Evolutionary conservation across 2,888 invertebrate species (phyloP).

Genomic region (Clivina fossor): DNA sequence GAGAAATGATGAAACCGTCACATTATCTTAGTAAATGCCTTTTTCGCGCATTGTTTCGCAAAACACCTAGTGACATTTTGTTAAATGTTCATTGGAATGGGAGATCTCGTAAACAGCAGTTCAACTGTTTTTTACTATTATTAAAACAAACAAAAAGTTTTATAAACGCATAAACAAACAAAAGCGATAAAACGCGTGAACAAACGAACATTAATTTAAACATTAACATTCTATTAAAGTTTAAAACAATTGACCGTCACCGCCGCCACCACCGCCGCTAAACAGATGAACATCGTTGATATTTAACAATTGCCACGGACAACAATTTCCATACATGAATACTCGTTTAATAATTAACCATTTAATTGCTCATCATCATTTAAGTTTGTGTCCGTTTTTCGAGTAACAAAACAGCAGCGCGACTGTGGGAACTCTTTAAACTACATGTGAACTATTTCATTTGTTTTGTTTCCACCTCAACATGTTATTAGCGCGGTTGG

Average conservation of each 20-base stretch:
- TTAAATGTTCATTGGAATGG: slow-evolving; percentile 23
- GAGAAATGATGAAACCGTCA: neutral
- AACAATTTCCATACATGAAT: slow-evolving; percentile 26
- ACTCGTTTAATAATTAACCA: slow-evolving; percentile 24
- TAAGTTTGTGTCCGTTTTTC: too few relatives aligned
- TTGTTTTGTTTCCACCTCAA: slow-evolving; percentile 23
- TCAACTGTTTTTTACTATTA: neutral
- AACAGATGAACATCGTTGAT: slow-evolving; percentile 24
- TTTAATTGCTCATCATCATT: slow-evolving; percentile 28
- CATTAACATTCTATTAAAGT: neutral
- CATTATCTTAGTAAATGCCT: slow-evolving; percentile 24
- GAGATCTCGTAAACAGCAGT: slow-evolving; percentile 14
- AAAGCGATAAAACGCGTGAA: slow-evolving; percentile 18
- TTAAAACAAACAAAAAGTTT: too few relatives aligned
- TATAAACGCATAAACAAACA: too few relatives aligned
- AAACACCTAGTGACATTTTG: slow-evolving; percentile 1
- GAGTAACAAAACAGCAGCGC: neutral
- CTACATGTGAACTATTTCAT: slow-evolving; percentile 32
- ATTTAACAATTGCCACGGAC: slow-evolving; percentile 21
- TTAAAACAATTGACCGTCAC: slow-evolving; percentile 13
- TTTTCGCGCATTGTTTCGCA: slow-evolving; percentile 24
- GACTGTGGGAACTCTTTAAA: slow-evolving; percentile 16
- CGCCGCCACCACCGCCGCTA: slow-evolving; percentile 12
- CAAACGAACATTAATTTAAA: neutral
- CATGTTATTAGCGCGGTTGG: slow-evolving; percentile 8